These are phyloP conservation scores for Phalloptychus januarius DNA, from an alignment of 2,797 vertebrate species.

Conservation along the genomic window DNA sequence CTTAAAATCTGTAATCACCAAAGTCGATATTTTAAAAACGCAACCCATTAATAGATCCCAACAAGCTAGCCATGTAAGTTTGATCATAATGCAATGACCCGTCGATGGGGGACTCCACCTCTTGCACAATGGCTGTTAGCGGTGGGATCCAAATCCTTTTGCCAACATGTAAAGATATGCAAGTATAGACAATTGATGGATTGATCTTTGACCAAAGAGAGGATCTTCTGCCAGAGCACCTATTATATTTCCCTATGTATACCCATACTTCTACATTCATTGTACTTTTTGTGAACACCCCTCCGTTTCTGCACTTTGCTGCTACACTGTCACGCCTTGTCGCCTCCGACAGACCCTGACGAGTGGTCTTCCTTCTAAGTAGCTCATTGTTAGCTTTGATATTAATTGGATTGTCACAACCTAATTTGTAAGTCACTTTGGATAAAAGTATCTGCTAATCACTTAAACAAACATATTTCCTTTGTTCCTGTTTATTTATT, in stretches of 20 bases:
- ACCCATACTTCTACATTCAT: neutral
- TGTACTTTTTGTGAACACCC: neutral
- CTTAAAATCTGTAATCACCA: too few relatives aligned
- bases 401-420: neutral
- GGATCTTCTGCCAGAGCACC: neutral
- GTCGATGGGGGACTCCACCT: neutral
- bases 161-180: neutral
- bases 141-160: neutral
- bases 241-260: neutral
- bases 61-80: neutral
- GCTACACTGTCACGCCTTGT: neutral
- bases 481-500: neutral
- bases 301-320: neutral
- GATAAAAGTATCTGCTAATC: neutral
- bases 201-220: neutral
- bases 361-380: neutral
- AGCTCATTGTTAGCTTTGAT: neutral
- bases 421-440: neutral
- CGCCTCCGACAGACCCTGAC: neutral
- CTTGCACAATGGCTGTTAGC: neutral
- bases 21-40: constrained; percentile 2
- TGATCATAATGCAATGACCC: neutral
- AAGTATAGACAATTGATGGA: neutral
- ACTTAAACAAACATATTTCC: neutral
- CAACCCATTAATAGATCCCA: neutral